Conservation (phyloP, 2,888 invertebrate genomes). For the Melinaea marsaeus region DNA sequence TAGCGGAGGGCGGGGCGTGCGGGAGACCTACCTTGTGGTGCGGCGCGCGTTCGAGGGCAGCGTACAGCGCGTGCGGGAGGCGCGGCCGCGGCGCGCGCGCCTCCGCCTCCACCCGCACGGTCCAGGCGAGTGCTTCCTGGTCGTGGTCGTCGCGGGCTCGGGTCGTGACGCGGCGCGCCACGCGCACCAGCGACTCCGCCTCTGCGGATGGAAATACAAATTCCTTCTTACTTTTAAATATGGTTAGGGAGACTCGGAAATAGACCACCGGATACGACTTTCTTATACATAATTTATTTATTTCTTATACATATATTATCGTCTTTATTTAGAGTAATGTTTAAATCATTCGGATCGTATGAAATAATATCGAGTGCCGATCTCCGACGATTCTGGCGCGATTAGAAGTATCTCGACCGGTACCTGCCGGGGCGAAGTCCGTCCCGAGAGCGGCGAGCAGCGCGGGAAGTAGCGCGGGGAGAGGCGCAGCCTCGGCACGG, state of each 20-base stretch:
- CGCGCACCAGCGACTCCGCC: conserved; percentile 32
- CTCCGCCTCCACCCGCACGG: conserved; percentile 38
- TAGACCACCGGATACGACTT: too few species aligned
- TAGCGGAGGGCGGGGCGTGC: conserved; percentile 34
- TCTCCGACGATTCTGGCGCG: not conserved
- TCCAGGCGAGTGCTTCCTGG: conserved; percentile 32
- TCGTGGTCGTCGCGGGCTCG: conserved; percentile 29
- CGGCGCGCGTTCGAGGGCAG: conserved; percentile 74
- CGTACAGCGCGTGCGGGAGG: conserved; percentile 53
- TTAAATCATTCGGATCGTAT: too few species aligned
- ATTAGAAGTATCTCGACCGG: conserved; percentile 19
- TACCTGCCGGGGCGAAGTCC: conserved; percentile 25
- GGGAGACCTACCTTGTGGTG: conserved; percentile 39
- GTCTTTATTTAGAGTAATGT: too few species aligned
- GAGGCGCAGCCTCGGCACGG: conserved; percentile 28
- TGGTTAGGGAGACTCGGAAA: not conserved
- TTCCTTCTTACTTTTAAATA: conserved; percentile 24
- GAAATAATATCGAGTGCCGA: too few species aligned
- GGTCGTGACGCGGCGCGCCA: conserved; percentile 22
- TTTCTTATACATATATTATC: too few species aligned
- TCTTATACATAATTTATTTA: too few species aligned
- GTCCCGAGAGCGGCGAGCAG: conserved; percentile 39
- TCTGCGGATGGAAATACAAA: conserved; percentile 23
- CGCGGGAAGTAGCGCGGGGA: conserved; percentile 39
- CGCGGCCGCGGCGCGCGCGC: conserved; percentile 36